Conservation (phyloP, 2,113 vertebrate genomes). For the Corythornis vintsioides region DNA sequence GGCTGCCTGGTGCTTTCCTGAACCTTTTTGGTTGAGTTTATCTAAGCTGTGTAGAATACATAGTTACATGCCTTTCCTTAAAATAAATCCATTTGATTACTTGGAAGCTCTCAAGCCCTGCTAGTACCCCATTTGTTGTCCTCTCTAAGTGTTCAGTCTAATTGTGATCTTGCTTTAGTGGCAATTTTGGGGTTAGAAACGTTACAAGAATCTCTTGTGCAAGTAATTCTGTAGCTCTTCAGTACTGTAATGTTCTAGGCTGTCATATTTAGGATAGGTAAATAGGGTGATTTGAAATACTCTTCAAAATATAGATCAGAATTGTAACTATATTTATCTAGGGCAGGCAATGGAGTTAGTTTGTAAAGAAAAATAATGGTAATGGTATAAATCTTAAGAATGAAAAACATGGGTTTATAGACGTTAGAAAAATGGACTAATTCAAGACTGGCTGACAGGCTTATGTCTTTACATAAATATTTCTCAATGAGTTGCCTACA, state of each 20-base stretch:
- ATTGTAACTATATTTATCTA: constrained; percentile 28
- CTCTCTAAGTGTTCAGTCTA: background rate
- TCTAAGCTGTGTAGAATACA: background rate
- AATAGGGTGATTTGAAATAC: constrained; percentile 64
- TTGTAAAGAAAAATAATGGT: background rate
- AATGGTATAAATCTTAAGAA: background rate
- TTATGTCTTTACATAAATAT: background rate
- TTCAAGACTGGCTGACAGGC: background rate
- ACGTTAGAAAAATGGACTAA: background rate
- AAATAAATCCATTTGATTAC: constrained; percentile 4
- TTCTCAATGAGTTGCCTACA: background rate
- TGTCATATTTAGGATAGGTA: constrained; percentile 69
- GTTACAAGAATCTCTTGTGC: constrained; percentile 16
- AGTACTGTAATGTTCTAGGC: constrained; percentile 1
- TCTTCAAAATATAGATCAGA: background rate
- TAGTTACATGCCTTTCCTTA: background rate
- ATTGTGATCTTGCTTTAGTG: constrained; percentile 1
- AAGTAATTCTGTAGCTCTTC: constrained; percentile 33
- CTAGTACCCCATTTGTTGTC: background rate
- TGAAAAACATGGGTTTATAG: background rate
- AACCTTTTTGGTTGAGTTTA: background rate
- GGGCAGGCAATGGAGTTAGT: background rate
- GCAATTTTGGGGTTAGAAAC: constrained; percentile 9
- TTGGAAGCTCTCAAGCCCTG: background rate
- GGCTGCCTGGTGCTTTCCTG: background rate